phyloP scores from a whole-genome alignment of 2,797 vertebrate genomes.

The Limnodromus scolopaceus region DNA sequence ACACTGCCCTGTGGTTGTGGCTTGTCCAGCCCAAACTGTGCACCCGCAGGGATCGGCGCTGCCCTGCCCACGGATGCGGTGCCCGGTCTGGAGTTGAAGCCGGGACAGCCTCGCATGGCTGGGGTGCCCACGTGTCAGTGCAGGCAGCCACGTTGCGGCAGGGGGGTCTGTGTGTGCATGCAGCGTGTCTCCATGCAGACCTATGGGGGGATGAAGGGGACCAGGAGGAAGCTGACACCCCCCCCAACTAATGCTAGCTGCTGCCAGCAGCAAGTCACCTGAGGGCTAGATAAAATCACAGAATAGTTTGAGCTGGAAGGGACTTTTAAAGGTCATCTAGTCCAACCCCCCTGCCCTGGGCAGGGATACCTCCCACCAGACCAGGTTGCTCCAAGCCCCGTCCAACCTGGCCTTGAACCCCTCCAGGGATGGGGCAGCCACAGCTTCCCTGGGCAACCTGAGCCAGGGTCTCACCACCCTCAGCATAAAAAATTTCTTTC shows the following conservation, averaged over 20 bases:
- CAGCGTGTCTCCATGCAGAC: not conserved
- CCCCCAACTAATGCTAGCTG: accelerated
- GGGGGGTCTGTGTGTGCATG: not conserved
- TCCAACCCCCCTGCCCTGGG: not conserved
- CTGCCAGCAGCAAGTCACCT: not conserved
- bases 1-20: accelerated
- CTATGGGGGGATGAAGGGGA: accelerated
- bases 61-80: accelerated
- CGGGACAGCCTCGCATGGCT: accelerated
- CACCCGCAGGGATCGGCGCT: accelerated
- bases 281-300: not conserved
- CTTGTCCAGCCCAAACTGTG: accelerated
- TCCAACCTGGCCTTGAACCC: not conserved
- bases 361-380: not conserved
- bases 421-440: not conserved
- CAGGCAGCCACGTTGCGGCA: accelerated
- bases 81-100: accelerated
- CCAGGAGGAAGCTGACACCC: not conserved
- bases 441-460: not conserved
- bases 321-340: not conserved
- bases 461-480: not conserved
- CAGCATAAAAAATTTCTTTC: not conserved
- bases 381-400: not conserved
- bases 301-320: not conserved
- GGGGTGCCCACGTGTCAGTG: not conserved